These are phyloP conservation scores for Tenthredo scrophulariae DNA, from an alignment of 2,888 invertebrate species.

Conservation along the genomic window DNA sequence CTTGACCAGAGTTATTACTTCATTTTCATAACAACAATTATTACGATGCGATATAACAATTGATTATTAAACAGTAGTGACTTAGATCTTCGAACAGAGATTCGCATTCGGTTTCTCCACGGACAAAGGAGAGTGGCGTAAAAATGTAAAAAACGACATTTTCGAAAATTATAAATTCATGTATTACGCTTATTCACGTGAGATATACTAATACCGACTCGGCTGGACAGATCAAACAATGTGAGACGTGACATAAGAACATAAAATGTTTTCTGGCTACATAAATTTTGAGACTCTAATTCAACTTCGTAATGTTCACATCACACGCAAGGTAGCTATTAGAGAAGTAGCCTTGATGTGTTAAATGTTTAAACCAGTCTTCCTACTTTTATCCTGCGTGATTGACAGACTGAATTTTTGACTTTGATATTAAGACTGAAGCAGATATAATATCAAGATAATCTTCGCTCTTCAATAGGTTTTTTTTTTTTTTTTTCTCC, in stretches of 20 bases:
- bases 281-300: constrained; percentile 9
- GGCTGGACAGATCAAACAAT: background rate
- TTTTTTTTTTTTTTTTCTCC: background rate
- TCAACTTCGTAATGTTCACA: background rate
- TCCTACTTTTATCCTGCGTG: background rate
- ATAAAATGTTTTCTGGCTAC: background rate
- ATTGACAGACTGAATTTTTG: background rate
- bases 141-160: background rate
- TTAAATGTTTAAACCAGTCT: background rate
- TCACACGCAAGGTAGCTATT: constrained; percentile 26
- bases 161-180: background rate
- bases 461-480: background rate
- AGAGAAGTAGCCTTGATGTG: constrained; percentile 6
- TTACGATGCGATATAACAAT: background rate
- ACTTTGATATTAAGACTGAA: background rate
- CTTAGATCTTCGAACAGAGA: too few relatives aligned
- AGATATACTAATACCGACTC: background rate
- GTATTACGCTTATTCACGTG: background rate
- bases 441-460: background rate
- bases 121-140: background rate
- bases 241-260: background rate
- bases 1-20: background rate
- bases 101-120: too few relatives aligned
- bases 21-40: background rate
- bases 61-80: background rate